A percentile compares a stretch with the other conserved stretches of the same genome.
Conservation (phyloP, 2,888 invertebrate species). For the Ectobius pallidus region DNA sequence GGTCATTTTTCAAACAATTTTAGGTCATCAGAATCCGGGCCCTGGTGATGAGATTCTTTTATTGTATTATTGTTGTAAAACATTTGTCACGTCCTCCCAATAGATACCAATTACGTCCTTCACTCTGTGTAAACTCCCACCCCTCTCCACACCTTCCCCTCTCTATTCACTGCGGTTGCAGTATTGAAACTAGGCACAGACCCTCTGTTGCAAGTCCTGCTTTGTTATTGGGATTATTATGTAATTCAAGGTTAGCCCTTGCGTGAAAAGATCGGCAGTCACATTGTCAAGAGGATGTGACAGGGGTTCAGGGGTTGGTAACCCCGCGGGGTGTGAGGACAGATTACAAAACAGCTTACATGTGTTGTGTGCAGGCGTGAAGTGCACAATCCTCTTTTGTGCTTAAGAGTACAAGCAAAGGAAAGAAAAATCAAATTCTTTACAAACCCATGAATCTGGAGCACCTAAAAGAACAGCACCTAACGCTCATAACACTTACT, state of each 20-base stretch:
- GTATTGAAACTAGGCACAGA: not conserved
- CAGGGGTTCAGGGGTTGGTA: not conserved
- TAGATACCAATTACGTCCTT: too few relatives aligned
- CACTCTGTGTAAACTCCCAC: too few relatives aligned
- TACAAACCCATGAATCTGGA: not conserved
- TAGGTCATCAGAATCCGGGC: too few relatives aligned
- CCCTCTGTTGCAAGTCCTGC: not conserved
- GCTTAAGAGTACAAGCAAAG: not conserved
- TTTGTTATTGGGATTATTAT: conserved; percentile 1
- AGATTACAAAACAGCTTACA: not conserved
- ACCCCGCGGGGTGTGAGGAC: not conserved
- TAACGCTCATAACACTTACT: too few relatives aligned
- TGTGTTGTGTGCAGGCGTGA: not conserved
- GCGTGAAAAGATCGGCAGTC: not conserved
- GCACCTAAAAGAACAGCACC: not conserved
- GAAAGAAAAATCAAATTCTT: not conserved
- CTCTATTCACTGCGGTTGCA: too few relatives aligned
- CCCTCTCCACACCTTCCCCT: too few relatives aligned
- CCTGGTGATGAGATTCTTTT: too few relatives aligned
- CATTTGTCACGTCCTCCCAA: too few relatives aligned
- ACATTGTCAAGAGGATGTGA: not conserved
- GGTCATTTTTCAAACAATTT: too few relatives aligned
- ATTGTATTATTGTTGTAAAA: too few relatives aligned
- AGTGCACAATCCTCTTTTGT: not conserved
- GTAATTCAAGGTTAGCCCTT: not conserved